Percentiles rank a stretch among this genome's conserved stretches.
Evolutionary conservation across 2,888 invertebrate genomes (phyloP).

Genomic region (Drosophila yooni): DNA sequence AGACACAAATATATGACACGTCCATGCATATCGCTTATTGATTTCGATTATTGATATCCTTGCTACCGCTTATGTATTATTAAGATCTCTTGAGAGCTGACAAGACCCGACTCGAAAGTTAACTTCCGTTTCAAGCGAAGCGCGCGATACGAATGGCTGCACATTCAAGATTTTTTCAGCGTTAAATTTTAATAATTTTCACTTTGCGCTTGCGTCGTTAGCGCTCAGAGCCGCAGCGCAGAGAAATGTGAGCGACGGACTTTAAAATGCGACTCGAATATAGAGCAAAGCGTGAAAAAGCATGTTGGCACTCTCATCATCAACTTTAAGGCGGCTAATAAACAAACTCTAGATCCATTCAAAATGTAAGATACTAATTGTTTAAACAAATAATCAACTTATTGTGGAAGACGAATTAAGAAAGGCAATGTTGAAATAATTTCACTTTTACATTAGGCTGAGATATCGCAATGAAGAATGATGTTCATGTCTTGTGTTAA

Average conservation of each 20-base stretch:
- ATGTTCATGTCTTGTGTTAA: conserved; percentile 1
- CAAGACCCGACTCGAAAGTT: conserved; percentile 32
- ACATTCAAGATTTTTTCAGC: conserved; percentile 44
- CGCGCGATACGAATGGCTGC: conserved; percentile 72
- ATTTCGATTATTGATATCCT: conserved; percentile 35
- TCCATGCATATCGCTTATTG: conserved; percentile 56
- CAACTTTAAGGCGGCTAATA: conserved; percentile 9
- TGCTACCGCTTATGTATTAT: conserved; percentile 27
- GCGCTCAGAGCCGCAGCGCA: conserved; percentile 16
- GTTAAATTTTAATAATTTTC: conserved; percentile 78
- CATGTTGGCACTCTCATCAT: conserved; percentile 37
- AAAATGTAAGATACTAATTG: conserved; percentile 54
- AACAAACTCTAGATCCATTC: conserved; percentile 8
- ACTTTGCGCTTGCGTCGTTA: conserved; percentile 43
- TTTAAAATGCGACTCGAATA: conserved; percentile 54
- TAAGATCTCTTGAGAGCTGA: conserved; percentile 1
- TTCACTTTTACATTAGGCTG: conserved; percentile 56
- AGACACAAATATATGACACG: conserved; percentile 62
- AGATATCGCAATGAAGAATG: neutral
- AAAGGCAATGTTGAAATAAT: conserved; percentile 41
- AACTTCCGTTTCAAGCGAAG: conserved; percentile 64
- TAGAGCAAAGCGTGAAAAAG: conserved; percentile 76
- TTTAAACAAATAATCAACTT: conserved; percentile 44
- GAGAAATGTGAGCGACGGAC: conserved; percentile 53
- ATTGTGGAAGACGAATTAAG: conserved; percentile 31